phyloP scores from a whole-genome alignment of 2,113 vertebrate genomes.

The Motacilla alba region DNA sequence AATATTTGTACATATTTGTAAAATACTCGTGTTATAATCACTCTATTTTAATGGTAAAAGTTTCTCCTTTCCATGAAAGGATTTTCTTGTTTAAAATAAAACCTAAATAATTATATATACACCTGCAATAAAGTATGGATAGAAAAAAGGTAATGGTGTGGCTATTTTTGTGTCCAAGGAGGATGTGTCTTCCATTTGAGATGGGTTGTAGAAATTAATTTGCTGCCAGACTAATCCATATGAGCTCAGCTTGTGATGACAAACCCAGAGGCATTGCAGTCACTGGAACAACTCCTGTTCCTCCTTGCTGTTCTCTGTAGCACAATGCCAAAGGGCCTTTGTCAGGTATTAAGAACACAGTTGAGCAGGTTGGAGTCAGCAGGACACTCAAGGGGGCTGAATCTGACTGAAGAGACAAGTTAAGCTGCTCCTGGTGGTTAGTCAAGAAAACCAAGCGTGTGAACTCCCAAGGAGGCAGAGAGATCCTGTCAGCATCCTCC shows the following conservation, averaged over 20 bases:
- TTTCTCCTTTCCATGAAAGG: slow-evolving; percentile 70
- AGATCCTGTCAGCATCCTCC: neutral
- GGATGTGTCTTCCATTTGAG: neutral
- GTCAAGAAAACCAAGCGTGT: neutral
- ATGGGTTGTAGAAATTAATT: neutral
- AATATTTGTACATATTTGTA: slow-evolving; percentile 63
- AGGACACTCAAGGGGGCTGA: neutral
- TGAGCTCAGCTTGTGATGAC: neutral
- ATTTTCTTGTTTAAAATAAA: slow-evolving; percentile 48
- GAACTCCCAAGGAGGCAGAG: neutral
- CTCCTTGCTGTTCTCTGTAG: neutral
- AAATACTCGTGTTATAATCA: slow-evolving; percentile 24
- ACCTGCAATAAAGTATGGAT: slow-evolving; percentile 59
- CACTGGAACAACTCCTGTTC: neutral
- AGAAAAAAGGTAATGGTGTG: neutral
- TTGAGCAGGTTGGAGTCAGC: neutral
- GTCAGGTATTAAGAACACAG: neutral
- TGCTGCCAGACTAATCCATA: neutral
- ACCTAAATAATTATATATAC: slow-evolving; percentile 48
- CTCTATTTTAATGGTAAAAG: slow-evolving; percentile 54
- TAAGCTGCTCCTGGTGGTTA: neutral
- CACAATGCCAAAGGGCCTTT: neutral
- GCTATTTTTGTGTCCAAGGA: neutral
- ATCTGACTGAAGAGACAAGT: neutral
- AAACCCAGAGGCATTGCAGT: neutral